A percentile compares a stretch with the other conserved stretches of the same genome.
Conservation (phyloP, 1,140 invertebrate species). For the Homarus americanus region DNA sequence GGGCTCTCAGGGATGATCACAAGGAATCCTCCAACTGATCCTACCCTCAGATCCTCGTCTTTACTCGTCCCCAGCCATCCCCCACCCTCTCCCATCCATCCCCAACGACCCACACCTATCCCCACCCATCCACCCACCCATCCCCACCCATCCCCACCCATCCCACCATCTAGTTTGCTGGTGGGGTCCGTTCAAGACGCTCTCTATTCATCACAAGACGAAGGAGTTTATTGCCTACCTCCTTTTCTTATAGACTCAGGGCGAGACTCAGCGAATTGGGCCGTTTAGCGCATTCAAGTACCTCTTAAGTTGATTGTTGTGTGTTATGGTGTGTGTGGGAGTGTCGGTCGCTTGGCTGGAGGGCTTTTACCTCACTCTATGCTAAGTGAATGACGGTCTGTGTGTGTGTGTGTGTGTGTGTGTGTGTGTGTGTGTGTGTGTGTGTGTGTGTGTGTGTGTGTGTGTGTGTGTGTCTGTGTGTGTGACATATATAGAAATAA, state of each 20-base stretch:
- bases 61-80: neutral
- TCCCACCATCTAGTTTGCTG: neutral
- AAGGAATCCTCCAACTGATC: neutral
- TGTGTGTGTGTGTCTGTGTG: slow-evolving; percentile 14
- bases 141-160: neutral
- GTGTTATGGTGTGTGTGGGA: neutral
- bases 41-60: neutral
- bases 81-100: neutral
- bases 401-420: slow-evolving; percentile 3
- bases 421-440: slow-evolving; percentile 27
- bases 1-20: neutral
- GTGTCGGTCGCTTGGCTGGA: too few relatives aligned
- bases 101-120: neutral
- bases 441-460: slow-evolving; percentile 33
- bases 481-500: neutral
- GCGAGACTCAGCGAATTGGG: neutral
- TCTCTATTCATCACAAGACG: neutral
- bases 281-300: neutral
- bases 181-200: too few relatives aligned
- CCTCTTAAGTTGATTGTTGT: neutral
- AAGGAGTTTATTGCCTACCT: neutral
- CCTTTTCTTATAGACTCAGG: neutral
- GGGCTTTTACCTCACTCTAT: neutral
- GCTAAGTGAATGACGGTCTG: neutral
- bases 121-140: neutral